These are phyloP conservation scores for Gymnocypris eckloni DNA, from an alignment of 2,797 vertebrate genomes.

Conservation along the genomic window DNA sequence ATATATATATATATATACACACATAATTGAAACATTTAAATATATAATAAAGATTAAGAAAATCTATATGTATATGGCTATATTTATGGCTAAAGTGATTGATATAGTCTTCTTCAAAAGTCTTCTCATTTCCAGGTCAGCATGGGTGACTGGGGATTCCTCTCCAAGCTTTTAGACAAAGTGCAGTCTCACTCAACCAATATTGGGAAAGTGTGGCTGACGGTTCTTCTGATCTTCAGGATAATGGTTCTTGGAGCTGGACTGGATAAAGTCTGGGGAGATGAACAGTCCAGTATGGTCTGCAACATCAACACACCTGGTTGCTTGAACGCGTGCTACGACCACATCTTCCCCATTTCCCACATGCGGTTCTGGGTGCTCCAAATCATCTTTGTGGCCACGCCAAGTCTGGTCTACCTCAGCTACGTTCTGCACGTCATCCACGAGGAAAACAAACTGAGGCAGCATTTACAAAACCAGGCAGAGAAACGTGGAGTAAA, in stretches of 20 bases:
- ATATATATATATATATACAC: too few relatives aligned
- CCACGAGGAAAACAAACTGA: slow-evolving; percentile 86
- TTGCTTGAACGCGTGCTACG: slow-evolving; percentile 88
- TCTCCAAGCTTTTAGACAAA: slow-evolving; percentile 89
- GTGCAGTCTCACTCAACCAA: slow-evolving; percentile 92
- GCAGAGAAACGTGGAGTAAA: slow-evolving; percentile 67
- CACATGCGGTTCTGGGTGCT: slow-evolving; percentile 93
- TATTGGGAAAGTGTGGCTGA: slow-evolving; percentile 92
- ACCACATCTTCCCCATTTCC: slow-evolving; percentile 88
- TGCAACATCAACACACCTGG: slow-evolving; percentile 87
- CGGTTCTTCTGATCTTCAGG: slow-evolving; percentile 91
- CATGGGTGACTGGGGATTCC: slow-evolving; percentile 94
- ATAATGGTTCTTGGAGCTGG: slow-evolving; percentile 91
- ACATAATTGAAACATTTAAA: neutral
- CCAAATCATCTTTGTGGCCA: slow-evolving; percentile 91
- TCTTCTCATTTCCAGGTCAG: slow-evolving; percentile 23
- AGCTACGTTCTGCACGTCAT: slow-evolving; percentile 85
- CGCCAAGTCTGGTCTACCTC: slow-evolving; percentile 87
- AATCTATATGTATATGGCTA: neutral
- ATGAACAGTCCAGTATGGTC: slow-evolving; percentile 87
- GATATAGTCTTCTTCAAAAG: neutral
- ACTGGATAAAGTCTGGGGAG: slow-evolving; percentile 89
- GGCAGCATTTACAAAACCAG: slow-evolving; percentile 73
- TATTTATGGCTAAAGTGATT: neutral
- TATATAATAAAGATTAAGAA: neutral